Percentiles rank a stretch among this genome's conserved stretches.
These are phyloP conservation scores for Tursiops truncatus DNA, from an alignment of 2,113 vertebrate species.

Conservation along the genomic window DNA sequence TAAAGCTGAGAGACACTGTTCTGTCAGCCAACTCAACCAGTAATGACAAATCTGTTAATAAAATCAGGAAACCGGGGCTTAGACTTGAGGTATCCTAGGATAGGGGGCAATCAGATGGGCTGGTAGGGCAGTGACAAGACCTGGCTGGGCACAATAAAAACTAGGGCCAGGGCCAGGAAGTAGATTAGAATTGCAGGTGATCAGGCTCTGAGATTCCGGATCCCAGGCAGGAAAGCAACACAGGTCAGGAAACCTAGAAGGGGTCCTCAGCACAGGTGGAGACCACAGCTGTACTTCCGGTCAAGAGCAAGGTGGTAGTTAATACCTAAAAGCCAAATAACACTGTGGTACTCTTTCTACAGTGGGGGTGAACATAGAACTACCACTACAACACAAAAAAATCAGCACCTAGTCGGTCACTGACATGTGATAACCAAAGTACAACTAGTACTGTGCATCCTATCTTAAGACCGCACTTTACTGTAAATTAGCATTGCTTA, in stretches of 20 bases:
- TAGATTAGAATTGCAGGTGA: neutral
- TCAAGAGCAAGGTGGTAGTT: neutral
- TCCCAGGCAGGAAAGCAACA: neutral
- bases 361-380: neutral
- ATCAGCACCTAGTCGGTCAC: neutral
- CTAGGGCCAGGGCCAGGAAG: neutral
- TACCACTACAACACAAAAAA: neutral
- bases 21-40: neutral
- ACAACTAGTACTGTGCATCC: neutral
- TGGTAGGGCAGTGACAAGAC: neutral
- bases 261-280: neutral
- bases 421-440: neutral
- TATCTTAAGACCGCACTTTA: neutral
- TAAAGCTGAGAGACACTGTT: neutral
- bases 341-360: neutral
- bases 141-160: neutral
- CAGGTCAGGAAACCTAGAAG: neutral
- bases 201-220: neutral
- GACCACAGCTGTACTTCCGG: neutral
- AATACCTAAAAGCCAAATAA: neutral
- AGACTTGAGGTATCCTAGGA: neutral
- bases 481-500: conserved; percentile 40
- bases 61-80: neutral
- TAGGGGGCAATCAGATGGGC: neutral
- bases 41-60: neutral